These are phyloP conservation scores for Scotopteryx bipunctaria DNA, from an alignment of 2,888 invertebrate genomes.

Conservation along the genomic window DNA sequence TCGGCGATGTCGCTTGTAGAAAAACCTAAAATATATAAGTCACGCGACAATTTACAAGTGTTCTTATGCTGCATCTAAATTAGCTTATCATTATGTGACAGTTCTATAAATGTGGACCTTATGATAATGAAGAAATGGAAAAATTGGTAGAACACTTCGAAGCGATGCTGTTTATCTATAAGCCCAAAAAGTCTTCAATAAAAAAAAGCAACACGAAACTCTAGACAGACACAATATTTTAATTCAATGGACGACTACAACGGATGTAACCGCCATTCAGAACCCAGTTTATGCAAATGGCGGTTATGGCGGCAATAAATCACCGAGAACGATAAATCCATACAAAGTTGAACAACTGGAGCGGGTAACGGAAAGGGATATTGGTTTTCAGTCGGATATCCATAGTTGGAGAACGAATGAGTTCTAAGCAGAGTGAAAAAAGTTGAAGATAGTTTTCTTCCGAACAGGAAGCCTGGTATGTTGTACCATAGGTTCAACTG, in stretches of 20 bases:
- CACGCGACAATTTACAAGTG: too few species aligned
- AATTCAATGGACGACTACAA: constrained; percentile 4
- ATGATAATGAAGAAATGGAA: too few species aligned
- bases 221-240: neutral
- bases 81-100: too few species aligned
- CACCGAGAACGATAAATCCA: constrained; percentile 41
- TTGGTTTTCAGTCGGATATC: constrained; percentile 40
- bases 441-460: neutral
- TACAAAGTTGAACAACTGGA: constrained; percentile 33
- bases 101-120: too few species aligned
- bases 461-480: too few species aligned
- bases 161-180: too few species aligned
- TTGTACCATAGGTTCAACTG: too few species aligned
- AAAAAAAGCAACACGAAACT: too few species aligned
- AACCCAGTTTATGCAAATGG: constrained; percentile 27
- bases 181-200: too few species aligned
- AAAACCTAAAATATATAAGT: too few species aligned
- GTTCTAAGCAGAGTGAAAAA: neutral
- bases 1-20: neutral
- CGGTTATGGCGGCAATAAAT: constrained; percentile 25
- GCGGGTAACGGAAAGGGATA: constrained; percentile 48
- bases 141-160: too few species aligned
- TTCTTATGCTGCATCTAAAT: too few species aligned
- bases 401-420: neutral
- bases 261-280: constrained; percentile 25